Evolutionary conservation across 2,888 invertebrate species (phyloP).

Genomic region (Frankliniella fusca): DNA sequence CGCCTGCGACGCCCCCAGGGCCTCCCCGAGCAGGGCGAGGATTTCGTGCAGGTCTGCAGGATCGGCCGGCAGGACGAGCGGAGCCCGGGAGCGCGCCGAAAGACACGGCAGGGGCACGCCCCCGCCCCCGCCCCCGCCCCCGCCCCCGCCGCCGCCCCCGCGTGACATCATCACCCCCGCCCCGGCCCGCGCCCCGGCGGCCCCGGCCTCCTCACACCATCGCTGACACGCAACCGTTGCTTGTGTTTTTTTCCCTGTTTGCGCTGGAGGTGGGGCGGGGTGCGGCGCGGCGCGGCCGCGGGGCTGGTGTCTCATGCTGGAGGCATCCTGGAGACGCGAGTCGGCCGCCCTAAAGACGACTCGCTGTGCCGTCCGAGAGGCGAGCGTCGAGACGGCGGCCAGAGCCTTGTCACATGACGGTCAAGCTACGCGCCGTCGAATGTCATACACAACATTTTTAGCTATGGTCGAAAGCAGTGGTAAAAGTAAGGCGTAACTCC

Average conservation of each 20-base stretch:
- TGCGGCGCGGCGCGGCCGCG: too few species aligned
- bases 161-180: slow-evolving; percentile 31
- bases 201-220: slow-evolving; percentile 32
- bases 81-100: slow-evolving; percentile 43
- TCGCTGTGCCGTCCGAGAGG: too few species aligned
- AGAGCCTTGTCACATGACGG: too few species aligned
- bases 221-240: slow-evolving; percentile 4
- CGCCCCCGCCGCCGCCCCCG: slow-evolving; percentile 28
- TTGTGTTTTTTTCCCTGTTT: not conserved
- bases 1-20: slow-evolving; percentile 30
- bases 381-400: too few species aligned
- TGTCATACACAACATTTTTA: too few species aligned
- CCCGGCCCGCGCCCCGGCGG: slow-evolving; percentile 30
- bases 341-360: too few species aligned
- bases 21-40: slow-evolving; percentile 23
- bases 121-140: slow-evolving; percentile 31
- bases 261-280: not conserved
- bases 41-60: slow-evolving; percentile 23
- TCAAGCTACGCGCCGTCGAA: too few species aligned
- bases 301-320: not conserved
- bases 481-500: too few species aligned
- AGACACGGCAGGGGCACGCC: slow-evolving; percentile 40
- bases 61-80: slow-evolving; percentile 40
- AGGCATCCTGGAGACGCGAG: too few species aligned
- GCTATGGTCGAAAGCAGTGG: too few species aligned